Base-by-base conservation (phyloP, 2,888 invertebrate species). In the Pyrrhosoma nymphula region DNA sequence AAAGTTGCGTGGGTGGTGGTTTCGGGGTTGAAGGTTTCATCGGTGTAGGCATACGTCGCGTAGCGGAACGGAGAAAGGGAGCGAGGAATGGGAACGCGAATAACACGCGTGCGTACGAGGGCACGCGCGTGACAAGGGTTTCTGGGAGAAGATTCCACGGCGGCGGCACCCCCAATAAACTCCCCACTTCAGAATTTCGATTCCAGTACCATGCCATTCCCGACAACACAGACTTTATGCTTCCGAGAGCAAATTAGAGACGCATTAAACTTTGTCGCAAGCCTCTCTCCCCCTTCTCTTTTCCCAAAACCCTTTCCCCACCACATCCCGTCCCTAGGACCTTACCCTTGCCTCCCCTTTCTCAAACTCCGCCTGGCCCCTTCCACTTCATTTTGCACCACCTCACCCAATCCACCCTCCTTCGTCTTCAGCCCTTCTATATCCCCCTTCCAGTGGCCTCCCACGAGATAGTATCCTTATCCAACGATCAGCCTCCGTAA, bases 201-300 rank as follows among this genome's bases (percentile, higher is more conserved):
- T 93, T n/a, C 26, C 93, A 60, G 60, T 56, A 35, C 90, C 20
- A 35, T 2, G 47, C 47, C 60, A 93, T 55, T 91, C 56, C 91
- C 35, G 35, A 60, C 63, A 91, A 63, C 63, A 39, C 63, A 26
- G 93, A 93, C 69, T 93, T 93, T 55, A 93, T 93, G 75, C 93
- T 93, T 93, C 93, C 93, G 69, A 75, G 93, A 93, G 69, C 93
- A 93, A 93, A 93, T 93, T 93, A 93, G 93, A 63, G 75, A n/a
- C 93, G 93, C 93, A 93, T 93, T 93, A 69, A 93, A 93, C 93
- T 93, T 93, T 69, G 93, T 91, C 91, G 26, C 60, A 63, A 20
- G 47, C 63, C 47, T 23, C n/a, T 26, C 16, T 0, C 63, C 69
- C 30, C 60, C 39, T 18, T 3, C 18, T 16, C 10, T 10, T 55